Conservation (phyloP, 2,888 invertebrate genomes). For the Heterodera filipjevi region DNA sequence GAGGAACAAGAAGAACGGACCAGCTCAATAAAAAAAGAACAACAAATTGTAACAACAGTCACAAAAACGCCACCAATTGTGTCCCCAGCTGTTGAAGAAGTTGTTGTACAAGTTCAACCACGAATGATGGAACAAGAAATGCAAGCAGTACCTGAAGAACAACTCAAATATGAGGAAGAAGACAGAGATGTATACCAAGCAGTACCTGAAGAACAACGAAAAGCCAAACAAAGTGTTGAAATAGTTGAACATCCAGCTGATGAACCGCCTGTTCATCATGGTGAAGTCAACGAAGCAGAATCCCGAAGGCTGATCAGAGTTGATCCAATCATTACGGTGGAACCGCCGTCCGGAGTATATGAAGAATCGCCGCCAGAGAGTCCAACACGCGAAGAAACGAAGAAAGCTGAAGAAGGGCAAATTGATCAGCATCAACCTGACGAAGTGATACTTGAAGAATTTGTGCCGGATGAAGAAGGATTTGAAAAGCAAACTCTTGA, state of each 20-base stretch:
- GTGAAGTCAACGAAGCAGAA: not conserved
- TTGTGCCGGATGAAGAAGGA: no score
- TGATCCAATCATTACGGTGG: constrained; percentile 2
- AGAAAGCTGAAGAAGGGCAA: not conserved
- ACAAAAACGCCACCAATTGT: not conserved
- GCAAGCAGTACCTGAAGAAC: not conserved
- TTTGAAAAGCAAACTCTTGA: no score
- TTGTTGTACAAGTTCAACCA: not conserved
- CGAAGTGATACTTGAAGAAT: not conserved
- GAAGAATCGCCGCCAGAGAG: constrained; percentile 5
- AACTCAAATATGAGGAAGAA: not conserved
- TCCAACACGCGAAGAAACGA: not conserved
- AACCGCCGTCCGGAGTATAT: constrained; percentile 1
- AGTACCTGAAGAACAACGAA: not conserved
- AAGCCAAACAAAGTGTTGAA: not conserved
- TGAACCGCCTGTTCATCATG: not conserved
- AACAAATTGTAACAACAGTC: not conserved
- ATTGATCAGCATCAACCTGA: not conserved
- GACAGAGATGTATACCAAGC: not conserved
- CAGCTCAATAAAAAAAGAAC: not conserved
- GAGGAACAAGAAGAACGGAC: not conserved
- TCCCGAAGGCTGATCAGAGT: not conserved
- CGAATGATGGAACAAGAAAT: no score
- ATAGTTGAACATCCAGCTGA: not conserved
- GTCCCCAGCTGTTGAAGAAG: not conserved